Conservation (phyloP, 1,140 invertebrate species). For the Lucilia sericata region DNA sequence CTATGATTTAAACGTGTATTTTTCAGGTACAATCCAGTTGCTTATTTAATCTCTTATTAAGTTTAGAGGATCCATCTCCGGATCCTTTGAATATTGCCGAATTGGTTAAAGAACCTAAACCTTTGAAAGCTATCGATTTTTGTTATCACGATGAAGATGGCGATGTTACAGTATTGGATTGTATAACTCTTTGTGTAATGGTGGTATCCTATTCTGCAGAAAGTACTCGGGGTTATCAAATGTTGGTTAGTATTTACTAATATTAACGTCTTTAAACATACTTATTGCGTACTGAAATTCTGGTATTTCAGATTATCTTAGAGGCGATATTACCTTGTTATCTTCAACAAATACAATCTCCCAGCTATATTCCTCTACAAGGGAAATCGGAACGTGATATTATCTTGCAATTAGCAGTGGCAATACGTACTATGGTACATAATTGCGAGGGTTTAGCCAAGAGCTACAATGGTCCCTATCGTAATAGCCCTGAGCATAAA, state of each 20-base stretch:
- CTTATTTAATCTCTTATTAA: slow-evolving; percentile 91
- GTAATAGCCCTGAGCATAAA: slow-evolving; percentile 87
- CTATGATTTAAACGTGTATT: slow-evolving; percentile 29
- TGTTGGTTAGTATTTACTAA: slow-evolving; percentile 79
- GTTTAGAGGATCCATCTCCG: slow-evolving; percentile 90
- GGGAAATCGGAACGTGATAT: slow-evolving; percentile 93
- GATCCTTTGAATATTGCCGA: slow-evolving; percentile 96
- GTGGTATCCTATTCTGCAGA: slow-evolving; percentile 98
- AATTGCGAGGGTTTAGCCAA: slow-evolving; percentile 96
- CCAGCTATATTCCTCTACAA: slow-evolving; percentile 85
- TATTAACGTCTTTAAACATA: too few species aligned
- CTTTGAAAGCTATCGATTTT: slow-evolving; percentile 95
- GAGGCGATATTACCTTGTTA: slow-evolving; percentile 97
- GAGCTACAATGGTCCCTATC: slow-evolving; percentile 92
- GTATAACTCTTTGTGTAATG: slow-evolving; percentile 95
- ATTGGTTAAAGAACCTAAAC: slow-evolving; percentile 95
- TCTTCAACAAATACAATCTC: slow-evolving; percentile 90
- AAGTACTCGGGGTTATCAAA: slow-evolving; percentile 95
- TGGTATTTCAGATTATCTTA: slow-evolving; percentile 82
- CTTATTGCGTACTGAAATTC: not conserved
- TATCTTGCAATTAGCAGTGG: slow-evolving; percentile 92
- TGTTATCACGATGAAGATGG: slow-evolving; percentile 97
- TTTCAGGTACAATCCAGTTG: slow-evolving; percentile 87
- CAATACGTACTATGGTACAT: slow-evolving; percentile 95
- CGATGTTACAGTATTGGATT: slow-evolving; percentile 93